Evolutionary conservation across 2,797 vertebrate species (phyloP).

Genomic region (Agapornis canus): DNA sequence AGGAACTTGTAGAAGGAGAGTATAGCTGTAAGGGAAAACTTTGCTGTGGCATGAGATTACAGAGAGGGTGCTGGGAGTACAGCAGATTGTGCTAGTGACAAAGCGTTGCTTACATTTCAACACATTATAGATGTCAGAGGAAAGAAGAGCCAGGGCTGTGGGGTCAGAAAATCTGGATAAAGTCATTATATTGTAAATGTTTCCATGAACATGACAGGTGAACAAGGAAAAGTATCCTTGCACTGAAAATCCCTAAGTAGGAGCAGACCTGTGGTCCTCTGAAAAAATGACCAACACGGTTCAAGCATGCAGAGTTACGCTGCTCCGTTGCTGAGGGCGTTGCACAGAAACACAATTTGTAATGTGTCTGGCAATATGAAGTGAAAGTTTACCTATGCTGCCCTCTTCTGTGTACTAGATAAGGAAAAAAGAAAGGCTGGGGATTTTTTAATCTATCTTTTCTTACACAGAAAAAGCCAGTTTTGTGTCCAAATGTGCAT

Average conservation of each 20-base stretch:
- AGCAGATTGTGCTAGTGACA: background rate
- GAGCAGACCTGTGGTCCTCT: background rate
- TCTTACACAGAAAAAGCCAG: background rate
- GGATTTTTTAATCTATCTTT: background rate
- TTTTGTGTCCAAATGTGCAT: background rate
- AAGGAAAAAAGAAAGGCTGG: background rate
- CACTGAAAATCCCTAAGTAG: accelerated
- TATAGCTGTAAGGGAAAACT: background rate
- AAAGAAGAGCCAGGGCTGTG: background rate
- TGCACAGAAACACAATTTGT: background rate
- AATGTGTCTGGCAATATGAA: background rate
- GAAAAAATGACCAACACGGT: background rate
- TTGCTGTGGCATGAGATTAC: background rate
- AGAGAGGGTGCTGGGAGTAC: background rate
- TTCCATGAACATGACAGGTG: background rate
- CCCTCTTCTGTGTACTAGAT: conserved; percentile 30
- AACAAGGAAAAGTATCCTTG: background rate
- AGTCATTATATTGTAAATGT: background rate
- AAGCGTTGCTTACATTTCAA: background rate
- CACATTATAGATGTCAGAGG: background rate
- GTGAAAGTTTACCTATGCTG: conserved; percentile 11
- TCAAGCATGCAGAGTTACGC: accelerated
- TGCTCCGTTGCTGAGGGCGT: accelerated
- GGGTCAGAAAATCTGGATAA: background rate
- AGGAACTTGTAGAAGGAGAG: background rate